Conservation (phyloP, 2,113 vertebrate genomes). For the Lethenteron camtschaticum region DNA sequence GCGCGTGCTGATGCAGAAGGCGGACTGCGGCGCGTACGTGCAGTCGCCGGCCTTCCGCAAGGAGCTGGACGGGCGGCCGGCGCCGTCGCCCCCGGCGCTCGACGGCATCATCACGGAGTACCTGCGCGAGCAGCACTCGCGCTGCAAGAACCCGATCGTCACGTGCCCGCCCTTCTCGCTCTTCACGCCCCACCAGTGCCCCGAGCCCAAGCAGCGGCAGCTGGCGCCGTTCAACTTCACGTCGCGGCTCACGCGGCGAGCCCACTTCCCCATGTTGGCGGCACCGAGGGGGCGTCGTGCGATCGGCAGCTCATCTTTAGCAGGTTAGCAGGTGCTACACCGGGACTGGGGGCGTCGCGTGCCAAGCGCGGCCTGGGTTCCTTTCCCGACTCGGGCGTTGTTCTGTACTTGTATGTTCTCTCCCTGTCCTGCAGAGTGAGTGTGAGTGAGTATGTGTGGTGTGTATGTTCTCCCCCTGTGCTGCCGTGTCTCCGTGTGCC, state of each 20-base stretch:
- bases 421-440: too few relatives aligned
- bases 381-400: too few relatives aligned
- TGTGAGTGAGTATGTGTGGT: too few relatives aligned
- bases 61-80: constrained; percentile 72
- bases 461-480: too few relatives aligned
- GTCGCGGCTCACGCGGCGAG: constrained; percentile 63
- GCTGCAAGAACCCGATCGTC: constrained; percentile 95
- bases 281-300: constrained; percentile 90
- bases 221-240: constrained; percentile 92
- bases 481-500: too few relatives aligned
- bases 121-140: constrained; percentile 85
- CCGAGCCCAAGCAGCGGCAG: constrained; percentile 92
- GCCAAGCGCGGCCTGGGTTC: too few relatives aligned
- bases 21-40: constrained; percentile 88
- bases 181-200: constrained; percentile 93
- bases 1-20: constrained; percentile 74
- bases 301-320: constrained; percentile 96
- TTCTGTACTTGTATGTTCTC: too few relatives aligned
- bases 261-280: constrained; percentile 92
- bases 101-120: constrained; percentile 99
- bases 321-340: constrained; percentile 74
- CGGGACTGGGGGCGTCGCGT: too few relatives aligned
- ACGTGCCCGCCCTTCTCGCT: constrained; percentile 98
- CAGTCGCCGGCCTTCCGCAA: constrained; percentile 97
- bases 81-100: constrained; percentile 76